Conservation (phyloP, 2,797 vertebrate genomes). For the Scyliorhinus canicula region DNA sequence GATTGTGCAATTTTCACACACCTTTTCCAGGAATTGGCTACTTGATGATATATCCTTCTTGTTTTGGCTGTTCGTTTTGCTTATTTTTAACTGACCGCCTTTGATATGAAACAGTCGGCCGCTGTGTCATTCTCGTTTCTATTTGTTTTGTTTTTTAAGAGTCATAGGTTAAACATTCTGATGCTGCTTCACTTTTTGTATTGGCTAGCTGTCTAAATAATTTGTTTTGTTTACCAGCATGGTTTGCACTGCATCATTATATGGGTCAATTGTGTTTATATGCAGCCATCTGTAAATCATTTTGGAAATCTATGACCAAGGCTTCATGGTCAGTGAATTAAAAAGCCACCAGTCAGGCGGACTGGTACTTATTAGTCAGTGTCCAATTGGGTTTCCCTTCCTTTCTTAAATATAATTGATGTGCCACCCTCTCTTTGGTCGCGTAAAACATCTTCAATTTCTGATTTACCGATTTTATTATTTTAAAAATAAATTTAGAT, state of each 20-base stretch:
- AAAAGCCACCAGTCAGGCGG: background rate
- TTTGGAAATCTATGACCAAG: background rate
- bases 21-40: background rate
- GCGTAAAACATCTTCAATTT: background rate
- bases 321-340: background rate
- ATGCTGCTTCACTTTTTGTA: slow-evolving; percentile 3
- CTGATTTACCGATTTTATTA: background rate
- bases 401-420: background rate
- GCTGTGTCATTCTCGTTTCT: background rate
- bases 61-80: background rate
- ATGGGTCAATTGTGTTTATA: background rate
- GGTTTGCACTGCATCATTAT: background rate
- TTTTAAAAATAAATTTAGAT: too few species aligned
- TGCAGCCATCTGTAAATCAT: background rate
- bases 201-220: slow-evolving; percentile 18
- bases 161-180: background rate
- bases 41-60: background rate
- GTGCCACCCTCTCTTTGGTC: background rate
- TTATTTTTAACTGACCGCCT: background rate
- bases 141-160: background rate
- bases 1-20: background rate
- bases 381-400: background rate
- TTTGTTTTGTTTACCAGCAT: slow-evolving; percentile 2
- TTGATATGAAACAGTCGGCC: background rate
- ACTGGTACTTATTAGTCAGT: background rate